Evolutionary conservation across 2,888 invertebrate species (phyloP), one percentile per base, ranked within the genome.

Genomic region (Melikaiella ostensackeni): DNA sequence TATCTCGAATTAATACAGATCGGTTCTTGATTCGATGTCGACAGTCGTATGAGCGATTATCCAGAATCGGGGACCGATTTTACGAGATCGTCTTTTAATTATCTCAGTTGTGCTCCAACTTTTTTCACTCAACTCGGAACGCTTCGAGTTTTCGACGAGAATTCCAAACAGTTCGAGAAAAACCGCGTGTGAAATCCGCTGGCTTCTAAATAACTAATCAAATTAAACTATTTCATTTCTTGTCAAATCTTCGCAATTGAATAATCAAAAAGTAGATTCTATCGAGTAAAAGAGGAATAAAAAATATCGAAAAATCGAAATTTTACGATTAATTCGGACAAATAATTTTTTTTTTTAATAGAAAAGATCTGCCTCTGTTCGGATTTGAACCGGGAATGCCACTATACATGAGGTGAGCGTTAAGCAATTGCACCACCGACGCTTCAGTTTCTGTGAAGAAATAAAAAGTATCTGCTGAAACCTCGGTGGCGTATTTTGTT

Each of bases 11-110:
- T 64, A 63, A 63, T 64, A 64, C 33, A 33, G 38, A 64, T 64
- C 64, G 38, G 24, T 42, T 64, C 38, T 38, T 38, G 64, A 64
- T 24, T 64, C 64, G 38, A 64, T 16, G 64, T 64, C 64, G 64
- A 64, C 64, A 21, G 24, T 38, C 21, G 35, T 64, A 64, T 64
- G 64, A 42, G 64, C 64, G 64, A 64, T 64, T 64, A 42, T 64
- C 64, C 64, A 64, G 64, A 64, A 64, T 64, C 64, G 35, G 35
- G 38, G 38, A 16, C 38, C 64, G 38, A 64, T 64, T 64, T 64
- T 42, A 42, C 38, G 64, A 64, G 35, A 64, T 8, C 38, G 38
- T 38, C 64, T 38, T 64, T 38, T 64, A 64, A 64, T 64, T 64
- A 64, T 64, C 64, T 64, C 21, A 38, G 38, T 63, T 64, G 64